Evolutionary conservation across 2,113 vertebrate species (phyloP).

Genomic region (Gambusia affinis): DNA sequence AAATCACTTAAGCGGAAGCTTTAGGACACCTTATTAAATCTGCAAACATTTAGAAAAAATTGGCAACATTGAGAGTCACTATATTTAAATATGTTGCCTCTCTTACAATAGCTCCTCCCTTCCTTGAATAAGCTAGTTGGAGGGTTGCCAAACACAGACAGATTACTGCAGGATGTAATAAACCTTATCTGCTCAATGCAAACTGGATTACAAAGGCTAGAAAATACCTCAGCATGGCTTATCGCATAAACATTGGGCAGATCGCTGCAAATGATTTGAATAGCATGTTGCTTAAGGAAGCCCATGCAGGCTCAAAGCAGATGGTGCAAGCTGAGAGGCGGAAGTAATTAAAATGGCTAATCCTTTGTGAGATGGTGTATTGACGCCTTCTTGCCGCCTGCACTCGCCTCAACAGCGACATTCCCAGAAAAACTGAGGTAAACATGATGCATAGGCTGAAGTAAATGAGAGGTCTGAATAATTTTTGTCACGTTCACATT

Average conservation of each 20-base stretch:
- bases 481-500: slow-evolving; percentile 7
- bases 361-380: slow-evolving; percentile 54
- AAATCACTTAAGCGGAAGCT: slow-evolving; percentile 33
- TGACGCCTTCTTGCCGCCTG: slow-evolving; percentile 31
- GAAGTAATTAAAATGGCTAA: slow-evolving; percentile 74
- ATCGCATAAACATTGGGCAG: slow-evolving; percentile 59
- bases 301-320: slow-evolving; percentile 53
- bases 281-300: slow-evolving; percentile 61
- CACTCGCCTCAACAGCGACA: neutral
- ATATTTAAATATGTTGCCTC: slow-evolving; percentile 22
- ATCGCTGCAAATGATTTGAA: slow-evolving; percentile 60
- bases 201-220: slow-evolving; percentile 67
- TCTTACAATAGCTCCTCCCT: neutral
- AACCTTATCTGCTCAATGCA: slow-evolving; percentile 56
- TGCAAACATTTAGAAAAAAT: slow-evolving; percentile 28
- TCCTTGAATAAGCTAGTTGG: slow-evolving; percentile 20
- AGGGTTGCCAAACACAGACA: slow-evolving; percentile 36
- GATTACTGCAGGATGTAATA: slow-evolving; percentile 55
- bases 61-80: slow-evolving; percentile 3
- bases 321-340: slow-evolving; percentile 63
- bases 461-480: neutral
- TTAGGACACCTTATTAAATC: slow-evolving; percentile 40
- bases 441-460: neutral
- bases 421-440: slow-evolving; percentile 3
- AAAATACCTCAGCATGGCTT: slow-evolving; percentile 50